Evolutionary conservation across 2,888 invertebrate genomes (phyloP).

Genomic region (Aplocera efformata): DNA sequence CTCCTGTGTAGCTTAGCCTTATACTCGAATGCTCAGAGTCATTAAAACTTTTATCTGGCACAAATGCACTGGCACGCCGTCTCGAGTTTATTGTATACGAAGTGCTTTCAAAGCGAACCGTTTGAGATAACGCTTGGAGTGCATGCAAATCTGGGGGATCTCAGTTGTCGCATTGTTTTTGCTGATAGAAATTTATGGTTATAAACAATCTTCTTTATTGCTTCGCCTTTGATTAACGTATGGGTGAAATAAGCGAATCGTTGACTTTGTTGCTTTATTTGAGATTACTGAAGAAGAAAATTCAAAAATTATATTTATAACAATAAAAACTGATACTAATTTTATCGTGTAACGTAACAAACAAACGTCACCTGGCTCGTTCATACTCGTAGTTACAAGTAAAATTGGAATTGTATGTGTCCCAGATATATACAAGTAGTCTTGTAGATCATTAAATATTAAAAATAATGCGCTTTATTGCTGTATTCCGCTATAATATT

Average conservation of each 20-base stretch:
- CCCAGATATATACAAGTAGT: too few species aligned
- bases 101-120: slow-evolving; percentile 48
- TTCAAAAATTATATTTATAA: slow-evolving; percentile 47
- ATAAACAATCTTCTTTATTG: slow-evolving; percentile 5
- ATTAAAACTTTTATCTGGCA: slow-evolving; percentile 64
- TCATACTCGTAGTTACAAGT: too few species aligned
- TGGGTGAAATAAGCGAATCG: too few species aligned
- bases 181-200: slow-evolving; percentile 8
- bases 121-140: slow-evolving; percentile 46
- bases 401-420: too few species aligned
- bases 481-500: too few species aligned
- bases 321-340: neutral
- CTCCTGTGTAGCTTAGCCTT: slow-evolving; percentile 30
- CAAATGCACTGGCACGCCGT: slow-evolving; percentile 48
- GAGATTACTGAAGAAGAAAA: slow-evolving; percentile 50
- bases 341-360: too few species aligned
- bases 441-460: too few species aligned
- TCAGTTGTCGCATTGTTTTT: slow-evolving; percentile 17
- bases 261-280: too few species aligned
- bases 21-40: slow-evolving; percentile 51
- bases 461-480: too few species aligned
- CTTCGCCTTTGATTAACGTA: neutral
- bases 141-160: slow-evolving; percentile 36
- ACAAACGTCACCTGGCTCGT: too few species aligned
- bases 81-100: slow-evolving; percentile 48